phyloP scores from a whole-genome alignment of 1,140 invertebrate species.

The Mercenaria mercenaria region DNA sequence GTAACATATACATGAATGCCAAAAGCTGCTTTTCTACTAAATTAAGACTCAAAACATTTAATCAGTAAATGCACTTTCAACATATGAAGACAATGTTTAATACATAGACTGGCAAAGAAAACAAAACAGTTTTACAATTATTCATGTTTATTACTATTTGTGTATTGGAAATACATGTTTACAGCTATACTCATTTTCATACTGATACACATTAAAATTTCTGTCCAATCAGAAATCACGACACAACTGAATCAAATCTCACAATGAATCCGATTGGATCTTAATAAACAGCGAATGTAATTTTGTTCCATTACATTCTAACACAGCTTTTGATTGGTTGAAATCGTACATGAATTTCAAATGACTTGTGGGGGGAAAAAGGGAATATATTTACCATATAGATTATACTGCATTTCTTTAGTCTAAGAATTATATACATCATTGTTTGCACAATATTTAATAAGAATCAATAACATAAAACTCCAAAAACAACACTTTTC shows the following conservation, averaged over 20 bases:
- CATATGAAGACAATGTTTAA: no score
- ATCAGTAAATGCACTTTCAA: no score
- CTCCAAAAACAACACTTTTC: neutral
- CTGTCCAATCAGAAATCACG: slow-evolving; percentile 7
- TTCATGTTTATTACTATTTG: slow-evolving; percentile 66
- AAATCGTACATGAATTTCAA: neutral
- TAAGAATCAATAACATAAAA: neutral
- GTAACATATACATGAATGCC: no score
- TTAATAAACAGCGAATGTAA: neutral
- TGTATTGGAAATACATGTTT: slow-evolving; percentile 65
- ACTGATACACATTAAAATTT: slow-evolving; percentile 8
- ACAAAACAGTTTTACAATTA: slow-evolving; percentile 30
- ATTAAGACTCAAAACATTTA: no score
- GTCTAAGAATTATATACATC: slow-evolving; percentile 50
- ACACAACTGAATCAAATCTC: neutral
- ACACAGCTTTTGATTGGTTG: slow-evolving; percentile 49
- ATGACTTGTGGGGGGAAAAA: neutral
- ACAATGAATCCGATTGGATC: neutral
- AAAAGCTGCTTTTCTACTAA: no score
- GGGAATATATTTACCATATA: slow-evolving; percentile 5
- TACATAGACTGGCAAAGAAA: no score
- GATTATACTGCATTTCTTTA: slow-evolving; percentile 29
- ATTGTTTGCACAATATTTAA: slow-evolving; percentile 25
- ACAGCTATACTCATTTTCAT: slow-evolving; percentile 48
- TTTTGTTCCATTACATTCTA: neutral